These are phyloP conservation scores for Cataglyphis albicans DNA, from an alignment of 2,888 invertebrate genomes.

Conservation along the genomic window DNA sequence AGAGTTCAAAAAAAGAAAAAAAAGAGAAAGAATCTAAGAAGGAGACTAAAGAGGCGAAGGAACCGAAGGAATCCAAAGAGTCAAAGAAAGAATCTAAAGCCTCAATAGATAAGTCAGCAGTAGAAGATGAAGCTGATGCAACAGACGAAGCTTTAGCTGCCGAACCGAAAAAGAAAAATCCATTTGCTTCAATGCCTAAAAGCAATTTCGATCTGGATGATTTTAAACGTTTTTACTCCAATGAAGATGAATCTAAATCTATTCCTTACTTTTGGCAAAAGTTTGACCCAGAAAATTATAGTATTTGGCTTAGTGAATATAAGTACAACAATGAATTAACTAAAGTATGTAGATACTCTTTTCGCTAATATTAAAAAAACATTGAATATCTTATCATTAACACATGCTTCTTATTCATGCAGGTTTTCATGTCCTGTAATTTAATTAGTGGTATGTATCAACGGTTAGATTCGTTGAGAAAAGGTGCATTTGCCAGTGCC, in stretches of 20 bases:
- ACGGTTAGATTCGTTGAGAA: conserved; percentile 98
- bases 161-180: conserved; percentile 95
- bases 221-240: conserved; percentile 98
- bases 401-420: not conserved
- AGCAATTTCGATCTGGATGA: conserved; percentile 98
- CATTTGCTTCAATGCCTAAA: conserved; percentile 95
- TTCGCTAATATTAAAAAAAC: not conserved
- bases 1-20: conserved; percentile 82
- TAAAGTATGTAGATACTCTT: conserved; percentile 86
- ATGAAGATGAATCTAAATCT: conserved; percentile 96
- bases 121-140: conserved; percentile 89
- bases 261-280: conserved; percentile 99
- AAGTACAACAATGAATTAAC: conserved; percentile 97
- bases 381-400: conserved; percentile 5
- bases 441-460: conserved; percentile 99
- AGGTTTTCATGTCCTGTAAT: conserved; percentile 99
- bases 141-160: conserved; percentile 90
- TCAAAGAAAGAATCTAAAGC: conserved; percentile 85
- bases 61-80: conserved; percentile 84
- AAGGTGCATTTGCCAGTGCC: conserved; percentile 97
- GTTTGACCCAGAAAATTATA: conserved; percentile 98
- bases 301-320: conserved; percentile 99
- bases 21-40: conserved; percentile 83
- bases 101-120: conserved; percentile 85
- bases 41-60: conserved; percentile 84